A percentile compares a stretch with the other conserved stretches of the same genome.
Conservation (phyloP, 2,888 invertebrate genomes). For the Parelbella ahira region DNA sequence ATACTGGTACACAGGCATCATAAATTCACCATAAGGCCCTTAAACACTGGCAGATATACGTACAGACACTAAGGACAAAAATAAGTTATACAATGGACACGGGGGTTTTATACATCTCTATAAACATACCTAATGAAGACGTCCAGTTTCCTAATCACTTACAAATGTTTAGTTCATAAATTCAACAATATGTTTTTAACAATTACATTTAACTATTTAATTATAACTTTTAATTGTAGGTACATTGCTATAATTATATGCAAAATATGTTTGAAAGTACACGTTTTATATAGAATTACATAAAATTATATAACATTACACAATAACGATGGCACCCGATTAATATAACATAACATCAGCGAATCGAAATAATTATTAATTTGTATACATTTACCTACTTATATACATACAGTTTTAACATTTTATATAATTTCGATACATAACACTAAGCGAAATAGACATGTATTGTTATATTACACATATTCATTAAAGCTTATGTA, state of each 20-base stretch:
- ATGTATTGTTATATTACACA: slow-evolving; percentile 18
- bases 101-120: slow-evolving; percentile 31
- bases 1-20: slow-evolving; percentile 68
- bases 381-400: slow-evolving; percentile 20
- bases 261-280: slow-evolving; percentile 26
- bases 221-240: slow-evolving; percentile 31
- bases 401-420: slow-evolving; percentile 18
- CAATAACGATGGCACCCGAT: slow-evolving; percentile 23
- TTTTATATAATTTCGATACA: slow-evolving; percentile 19
- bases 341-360: slow-evolving; percentile 20
- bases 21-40: slow-evolving; percentile 65
- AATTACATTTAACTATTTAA: slow-evolving; percentile 66
- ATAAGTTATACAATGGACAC: slow-evolving; percentile 20
- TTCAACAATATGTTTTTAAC: slow-evolving; percentile 75
- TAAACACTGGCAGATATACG: slow-evolving; percentile 36
- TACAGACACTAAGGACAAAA: slow-evolving; percentile 21
- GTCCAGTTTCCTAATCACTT: slow-evolving; percentile 37
- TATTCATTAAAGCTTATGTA: too few species aligned
- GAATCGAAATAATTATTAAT: slow-evolving; percentile 12
- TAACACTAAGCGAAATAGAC: slow-evolving; percentile 19
- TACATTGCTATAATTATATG: slow-evolving; percentile 32
- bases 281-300: slow-evolving; percentile 21
- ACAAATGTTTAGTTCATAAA: slow-evolving; percentile 56
- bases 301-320: slow-evolving; percentile 23
- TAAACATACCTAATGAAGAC: slow-evolving; percentile 34